Base-by-base conservation (phyloP, 2,113 vertebrate species). In the Stegastes partitus region DNA sequence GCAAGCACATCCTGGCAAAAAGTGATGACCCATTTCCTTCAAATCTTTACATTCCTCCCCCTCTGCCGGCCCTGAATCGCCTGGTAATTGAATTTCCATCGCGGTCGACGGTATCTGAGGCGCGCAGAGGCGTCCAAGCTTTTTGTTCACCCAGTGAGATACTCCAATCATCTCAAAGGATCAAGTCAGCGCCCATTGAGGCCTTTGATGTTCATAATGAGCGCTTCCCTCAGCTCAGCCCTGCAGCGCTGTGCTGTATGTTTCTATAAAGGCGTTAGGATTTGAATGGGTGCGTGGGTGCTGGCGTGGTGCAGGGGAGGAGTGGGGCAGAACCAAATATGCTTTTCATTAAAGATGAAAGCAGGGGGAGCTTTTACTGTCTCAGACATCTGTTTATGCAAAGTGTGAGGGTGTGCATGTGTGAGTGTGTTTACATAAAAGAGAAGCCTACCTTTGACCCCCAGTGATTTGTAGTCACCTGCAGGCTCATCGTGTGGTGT, bases 321-420 rank as follows among this genome's bases (percentile, higher is more conserved):
- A 18, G 50, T 61, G 50, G 55, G 45, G 56, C 70, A 59, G 44
- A 76, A 34, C 73, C 72, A 70, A 85, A 87, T 86, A 71, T 89
- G 91, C 65, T 89, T 89, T 91, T 91, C 90, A 92, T 93, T 91
- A 91, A 81, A 93, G 87, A 93, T 90, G 72, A 93, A 92, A 91
- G 81, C 49, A 62, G 34, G 6, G 58, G 9, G 61, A 79, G 89
- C 81, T 84, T 89, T 84, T 84, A 90, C 85, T 81, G 81, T 85
- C 70, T 82, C 81, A 79, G 77, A 77, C 59, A 63, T 70, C 83
- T 77, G 73, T 72, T 83, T 79, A 74, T 79, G 69, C 58, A 22
- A 73, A 82, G 78, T 83, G 80, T 65, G 49, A 73, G 77, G 11
- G 58, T 44, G 71, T 49, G 57, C 42, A 44, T 23, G 49, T 56